Base-by-base conservation (phyloP, 2,797 vertebrate species). In the Brachyalestes nurse region DNA sequence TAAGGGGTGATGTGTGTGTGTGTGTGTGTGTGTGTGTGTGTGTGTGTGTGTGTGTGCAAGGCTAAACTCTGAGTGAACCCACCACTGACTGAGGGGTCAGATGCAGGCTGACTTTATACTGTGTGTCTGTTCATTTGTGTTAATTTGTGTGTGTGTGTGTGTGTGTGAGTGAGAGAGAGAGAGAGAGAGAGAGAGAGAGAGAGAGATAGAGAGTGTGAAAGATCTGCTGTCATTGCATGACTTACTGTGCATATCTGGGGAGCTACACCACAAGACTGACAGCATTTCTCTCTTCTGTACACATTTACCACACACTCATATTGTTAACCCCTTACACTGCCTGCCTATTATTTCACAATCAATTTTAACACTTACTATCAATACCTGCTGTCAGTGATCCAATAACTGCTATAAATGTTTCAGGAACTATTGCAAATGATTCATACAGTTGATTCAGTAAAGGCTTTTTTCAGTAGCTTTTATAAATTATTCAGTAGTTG, bases 21-120 rank as follows among this genome's bases (percentile, higher is more conserved):
- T 55, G 38, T 49, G 19, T 76, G 57, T 62, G 62, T 80, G 67
- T 49, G 60, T 79, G 60, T 79, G 67, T 62, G 42, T 75, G 72
- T 55, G 45, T 74, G 76, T 62, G 58, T 69, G 71, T 69, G 28
- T 28, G 34, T 2, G 8, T 28, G 12, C 7, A 21, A 23, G 25
- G 19, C 71, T 78, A 66, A 65, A 78, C 76, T 78, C 55, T 78
- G 6, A 53, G 7, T 75, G 81, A 83, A 79, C 77, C 60, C 71
- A 19, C 9, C 19, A 10, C 65, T 62, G 66, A 76, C 38, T 72
- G 60, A 49, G 51, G 66, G 58, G 74, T 77, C 60, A 72, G 5
- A 45, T 38, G 47, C 57, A 77, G 53, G 23, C 38, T 71, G 38
- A 60, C 53, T 67, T 67, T 69, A 66, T 23, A 21, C 19, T 9